phyloP scores from a whole-genome alignment of 2,888 invertebrate genomes.

The Agonopterix subpropinquella region DNA sequence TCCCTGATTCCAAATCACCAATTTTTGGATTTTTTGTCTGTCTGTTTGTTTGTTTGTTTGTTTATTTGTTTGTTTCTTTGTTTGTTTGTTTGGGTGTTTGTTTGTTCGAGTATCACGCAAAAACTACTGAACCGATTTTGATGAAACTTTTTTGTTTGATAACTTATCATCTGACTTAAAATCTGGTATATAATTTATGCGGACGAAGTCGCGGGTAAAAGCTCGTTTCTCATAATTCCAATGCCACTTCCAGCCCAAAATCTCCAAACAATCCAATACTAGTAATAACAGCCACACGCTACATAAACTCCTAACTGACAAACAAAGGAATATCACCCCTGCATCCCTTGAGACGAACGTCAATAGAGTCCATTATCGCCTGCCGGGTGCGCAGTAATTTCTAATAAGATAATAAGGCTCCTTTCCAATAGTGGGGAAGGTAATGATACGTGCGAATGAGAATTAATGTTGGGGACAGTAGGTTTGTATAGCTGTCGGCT shows the following conservation, averaged over 20 bases:
- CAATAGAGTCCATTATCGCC: constrained; percentile 28
- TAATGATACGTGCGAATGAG: constrained; percentile 36
- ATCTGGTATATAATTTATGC: too few relatives aligned
- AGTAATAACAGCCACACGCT: constrained; percentile 40
- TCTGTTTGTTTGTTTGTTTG: too few relatives aligned
- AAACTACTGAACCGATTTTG: too few relatives aligned
- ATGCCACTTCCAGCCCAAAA: background rate
- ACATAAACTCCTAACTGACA: constrained; percentile 29
- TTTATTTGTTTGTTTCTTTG: too few relatives aligned
- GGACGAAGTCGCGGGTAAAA: too few relatives aligned
- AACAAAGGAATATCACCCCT: constrained; percentile 31
- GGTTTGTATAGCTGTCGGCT: too few relatives aligned
- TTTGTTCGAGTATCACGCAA: too few relatives aligned
- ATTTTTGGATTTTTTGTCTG: too few relatives aligned
- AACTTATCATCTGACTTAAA: too few relatives aligned
- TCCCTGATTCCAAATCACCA: too few relatives aligned
- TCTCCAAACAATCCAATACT: constrained; percentile 25
- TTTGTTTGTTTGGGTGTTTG: too few relatives aligned
- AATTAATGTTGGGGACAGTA: constrained; percentile 22
- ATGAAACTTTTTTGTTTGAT: too few relatives aligned
- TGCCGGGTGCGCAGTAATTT: constrained; percentile 34
- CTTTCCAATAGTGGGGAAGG: constrained; percentile 46
- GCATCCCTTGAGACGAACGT: constrained; percentile 13
- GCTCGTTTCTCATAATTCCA: background rate
- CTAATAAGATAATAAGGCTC: constrained; percentile 57